Evolutionary conservation across 2,797 vertebrate species (phyloP).

Genomic region (Spinus olivaceus): DNA sequence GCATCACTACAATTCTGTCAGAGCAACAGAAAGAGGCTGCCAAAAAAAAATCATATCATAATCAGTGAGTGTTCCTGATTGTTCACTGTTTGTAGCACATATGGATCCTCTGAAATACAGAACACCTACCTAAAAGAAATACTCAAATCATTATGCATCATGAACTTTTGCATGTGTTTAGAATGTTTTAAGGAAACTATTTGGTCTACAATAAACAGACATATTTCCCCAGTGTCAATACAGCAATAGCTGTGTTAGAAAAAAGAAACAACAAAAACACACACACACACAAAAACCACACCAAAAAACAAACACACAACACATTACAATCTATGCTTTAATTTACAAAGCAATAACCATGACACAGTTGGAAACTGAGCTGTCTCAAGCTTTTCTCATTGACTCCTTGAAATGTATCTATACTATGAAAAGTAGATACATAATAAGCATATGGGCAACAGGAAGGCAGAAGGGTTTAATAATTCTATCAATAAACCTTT

Average conservation of each 20-base stretch:
- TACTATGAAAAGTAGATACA: neutral
- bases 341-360: constrained; percentile 51
- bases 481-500: neutral
- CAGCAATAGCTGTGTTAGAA: constrained; percentile 60
- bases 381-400: constrained; percentile 2
- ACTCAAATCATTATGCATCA: constrained; percentile 69
- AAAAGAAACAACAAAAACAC: constrained; percentile 15
- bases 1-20: constrained; percentile 74
- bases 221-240: constrained; percentile 72
- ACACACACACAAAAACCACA: constrained; percentile 19
- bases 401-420: neutral
- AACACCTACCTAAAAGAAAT: constrained; percentile 75
- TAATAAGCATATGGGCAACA: neutral
- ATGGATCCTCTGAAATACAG: constrained; percentile 73
- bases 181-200: constrained; percentile 75
- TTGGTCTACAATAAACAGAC: constrained; percentile 75
- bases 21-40: constrained; percentile 70
- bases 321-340: constrained; percentile 53
- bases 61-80: constrained; percentile 75
- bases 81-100: constrained; percentile 76
- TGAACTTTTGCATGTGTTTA: constrained; percentile 74
- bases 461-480: neutral
- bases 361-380: constrained; percentile 21
- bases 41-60: constrained; percentile 76
- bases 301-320: constrained; percentile 36